Conservation (phyloP, 2,888 invertebrate species). For the Palloptera scutellata region DNA sequence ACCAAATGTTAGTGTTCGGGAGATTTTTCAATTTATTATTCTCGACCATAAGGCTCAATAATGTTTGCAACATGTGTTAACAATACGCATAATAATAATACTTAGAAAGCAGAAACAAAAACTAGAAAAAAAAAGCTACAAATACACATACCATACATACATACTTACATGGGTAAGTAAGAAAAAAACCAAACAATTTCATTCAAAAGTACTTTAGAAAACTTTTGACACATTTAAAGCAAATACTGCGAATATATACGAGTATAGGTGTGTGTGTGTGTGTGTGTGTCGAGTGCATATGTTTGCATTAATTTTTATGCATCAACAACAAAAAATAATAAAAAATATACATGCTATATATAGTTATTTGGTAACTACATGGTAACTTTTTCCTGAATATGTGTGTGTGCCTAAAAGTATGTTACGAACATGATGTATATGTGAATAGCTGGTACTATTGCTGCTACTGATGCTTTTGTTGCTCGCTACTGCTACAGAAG, state of each 20-base stretch:
- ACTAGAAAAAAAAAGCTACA: neutral
- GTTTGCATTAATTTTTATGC: conserved; percentile 9
- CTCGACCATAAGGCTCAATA: neutral
- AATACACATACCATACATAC: neutral
- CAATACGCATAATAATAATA: neutral
- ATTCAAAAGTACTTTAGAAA: neutral
- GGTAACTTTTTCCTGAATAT: neutral
- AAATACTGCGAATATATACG: neutral
- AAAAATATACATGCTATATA: conserved; percentile 2
- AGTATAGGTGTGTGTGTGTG: neutral
- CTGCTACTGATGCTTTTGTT: too few species aligned
- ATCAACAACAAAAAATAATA: conserved; percentile 9
- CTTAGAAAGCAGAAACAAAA: neutral
- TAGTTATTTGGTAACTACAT: neutral
- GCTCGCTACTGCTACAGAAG: too few species aligned
- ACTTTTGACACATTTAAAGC: conserved; percentile 10
- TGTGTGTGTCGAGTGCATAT: neutral
- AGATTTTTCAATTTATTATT: too few species aligned
- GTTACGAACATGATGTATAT: neutral
- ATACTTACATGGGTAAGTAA: too few species aligned
- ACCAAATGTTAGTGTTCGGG: neutral
- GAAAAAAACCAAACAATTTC: neutral
- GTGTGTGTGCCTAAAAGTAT: conserved; percentile 6
- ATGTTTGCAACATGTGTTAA: neutral
- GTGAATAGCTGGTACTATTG: neutral